phyloP scores from a whole-genome alignment of 2,113 vertebrate genomes.

The Zootoca vivipara region DNA sequence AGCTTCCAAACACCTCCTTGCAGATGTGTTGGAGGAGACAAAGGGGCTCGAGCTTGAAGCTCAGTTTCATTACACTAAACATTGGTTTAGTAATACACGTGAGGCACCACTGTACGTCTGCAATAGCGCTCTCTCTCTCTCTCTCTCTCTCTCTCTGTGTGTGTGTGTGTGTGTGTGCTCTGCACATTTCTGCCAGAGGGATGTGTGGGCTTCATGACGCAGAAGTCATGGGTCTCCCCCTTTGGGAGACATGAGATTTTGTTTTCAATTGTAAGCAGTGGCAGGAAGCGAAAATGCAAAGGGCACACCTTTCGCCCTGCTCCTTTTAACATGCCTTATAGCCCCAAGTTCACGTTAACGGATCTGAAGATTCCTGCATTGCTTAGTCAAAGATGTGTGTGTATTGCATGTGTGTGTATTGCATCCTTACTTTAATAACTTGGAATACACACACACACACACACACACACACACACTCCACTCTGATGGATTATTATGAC shows the following conservation, averaged over 20 bases:
- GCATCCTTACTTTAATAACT: constrained; percentile 8
- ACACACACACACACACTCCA: no score
- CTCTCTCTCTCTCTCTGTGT: no score
- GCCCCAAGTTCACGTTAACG: background rate
- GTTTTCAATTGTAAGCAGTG: background rate
- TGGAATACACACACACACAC: no score
- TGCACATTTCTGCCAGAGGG: background rate
- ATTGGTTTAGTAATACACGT: background rate
- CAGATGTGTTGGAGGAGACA: no score
- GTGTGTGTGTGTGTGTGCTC: background rate
- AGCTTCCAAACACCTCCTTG: background rate
- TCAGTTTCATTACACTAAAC: background rate
- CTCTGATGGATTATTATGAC: constrained; percentile 31
- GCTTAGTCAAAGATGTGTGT: background rate
- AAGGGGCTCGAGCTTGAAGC: no score
- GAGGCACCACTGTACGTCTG: background rate
- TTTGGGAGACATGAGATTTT: background rate
- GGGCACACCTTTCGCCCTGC: background rate
- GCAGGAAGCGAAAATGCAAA: background rate
- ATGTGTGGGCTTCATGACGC: background rate
- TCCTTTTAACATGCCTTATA: background rate
- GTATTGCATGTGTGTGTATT: background rate
- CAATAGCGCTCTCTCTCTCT: background rate
- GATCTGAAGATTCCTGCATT: background rate
- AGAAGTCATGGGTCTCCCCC: background rate